phyloP scores from a whole-genome alignment of 2,113 vertebrate species.

The Larimichthys crocea region DNA sequence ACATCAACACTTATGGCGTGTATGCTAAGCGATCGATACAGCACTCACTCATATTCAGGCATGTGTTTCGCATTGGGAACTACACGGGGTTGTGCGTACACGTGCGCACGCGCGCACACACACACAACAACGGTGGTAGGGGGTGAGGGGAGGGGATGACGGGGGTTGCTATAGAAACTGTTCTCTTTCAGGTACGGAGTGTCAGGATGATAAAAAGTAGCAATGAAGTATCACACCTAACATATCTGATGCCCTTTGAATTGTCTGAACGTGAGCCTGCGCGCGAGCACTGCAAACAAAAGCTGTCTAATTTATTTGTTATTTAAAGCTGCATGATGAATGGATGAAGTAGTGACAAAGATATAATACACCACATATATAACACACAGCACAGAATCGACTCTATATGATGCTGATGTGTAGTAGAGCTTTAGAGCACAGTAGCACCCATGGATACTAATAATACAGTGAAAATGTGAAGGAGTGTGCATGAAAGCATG shows the following conservation, averaged over 20 bases:
- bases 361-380: neutral
- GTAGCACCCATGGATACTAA: slow-evolving; percentile 10
- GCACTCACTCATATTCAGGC: slow-evolving; percentile 56
- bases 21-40: slow-evolving; percentile 67
- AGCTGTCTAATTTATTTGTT: slow-evolving; percentile 14
- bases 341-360: neutral
- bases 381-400: neutral
- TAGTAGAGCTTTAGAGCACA: neutral
- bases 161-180: slow-evolving; percentile 84
- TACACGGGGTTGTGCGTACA: slow-evolving; percentile 16
- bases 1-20: slow-evolving; percentile 60
- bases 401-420: neutral
- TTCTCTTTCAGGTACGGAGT: slow-evolving; percentile 78
- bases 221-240: slow-evolving; percentile 57
- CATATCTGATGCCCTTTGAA: slow-evolving; percentile 63
- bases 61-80: slow-evolving; percentile 33
- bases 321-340: slow-evolving; percentile 22
- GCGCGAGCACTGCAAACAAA: slow-evolving; percentile 30
- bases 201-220: slow-evolving; percentile 73
- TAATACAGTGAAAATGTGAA: slow-evolving; percentile 22
- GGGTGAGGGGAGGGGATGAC: slow-evolving; percentile 52
- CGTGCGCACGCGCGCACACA: neutral
- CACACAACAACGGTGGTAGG: slow-evolving; percentile 18
- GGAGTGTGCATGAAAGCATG: slow-evolving; percentile 22
- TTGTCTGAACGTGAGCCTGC: slow-evolving; percentile 31